These are phyloP conservation scores for Donacobius atricapilla DNA, from an alignment of 2,113 vertebrate genomes.

Conservation along the genomic window DNA sequence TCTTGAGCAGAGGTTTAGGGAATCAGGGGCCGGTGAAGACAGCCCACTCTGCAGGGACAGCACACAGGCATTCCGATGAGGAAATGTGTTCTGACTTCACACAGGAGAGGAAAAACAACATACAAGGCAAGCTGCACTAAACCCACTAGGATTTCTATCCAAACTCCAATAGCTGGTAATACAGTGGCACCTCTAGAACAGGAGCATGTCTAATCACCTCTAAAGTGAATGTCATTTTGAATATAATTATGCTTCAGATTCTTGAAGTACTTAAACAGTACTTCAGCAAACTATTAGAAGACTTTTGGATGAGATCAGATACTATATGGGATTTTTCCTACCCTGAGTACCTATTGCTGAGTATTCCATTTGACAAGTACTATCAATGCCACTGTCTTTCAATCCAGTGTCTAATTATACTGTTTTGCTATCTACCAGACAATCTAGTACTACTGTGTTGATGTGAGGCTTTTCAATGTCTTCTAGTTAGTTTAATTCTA, in stretches of 20 bases:
- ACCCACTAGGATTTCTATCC: not conserved
- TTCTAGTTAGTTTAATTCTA: not conserved
- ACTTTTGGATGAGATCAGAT: not conserved
- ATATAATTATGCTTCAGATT: not conserved
- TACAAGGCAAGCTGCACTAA: not conserved
- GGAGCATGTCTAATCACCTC: not conserved
- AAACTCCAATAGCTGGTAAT: not conserved
- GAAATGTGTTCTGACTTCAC: not conserved
- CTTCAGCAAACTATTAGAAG: not conserved
- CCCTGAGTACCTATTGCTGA: not conserved
- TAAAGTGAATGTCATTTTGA: not conserved
- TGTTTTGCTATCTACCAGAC: not conserved
- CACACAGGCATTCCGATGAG: rapidly evolving
- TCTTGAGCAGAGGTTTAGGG: rapidly evolving
- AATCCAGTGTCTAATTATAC: not conserved
- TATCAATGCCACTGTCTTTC: not conserved
- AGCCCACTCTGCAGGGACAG: not conserved
- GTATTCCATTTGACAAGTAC: not conserved
- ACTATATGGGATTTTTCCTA: not conserved
- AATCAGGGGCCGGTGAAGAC: rapidly evolving
- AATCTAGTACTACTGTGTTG: not conserved
- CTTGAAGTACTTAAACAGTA: not conserved
- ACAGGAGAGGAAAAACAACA: not conserved
- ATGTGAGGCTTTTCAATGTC: not conserved
- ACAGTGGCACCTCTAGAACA: not conserved